Conservation (phyloP, 2,113 vertebrate genomes). For the Sinocyclocheilus rhinocerous region DNA sequence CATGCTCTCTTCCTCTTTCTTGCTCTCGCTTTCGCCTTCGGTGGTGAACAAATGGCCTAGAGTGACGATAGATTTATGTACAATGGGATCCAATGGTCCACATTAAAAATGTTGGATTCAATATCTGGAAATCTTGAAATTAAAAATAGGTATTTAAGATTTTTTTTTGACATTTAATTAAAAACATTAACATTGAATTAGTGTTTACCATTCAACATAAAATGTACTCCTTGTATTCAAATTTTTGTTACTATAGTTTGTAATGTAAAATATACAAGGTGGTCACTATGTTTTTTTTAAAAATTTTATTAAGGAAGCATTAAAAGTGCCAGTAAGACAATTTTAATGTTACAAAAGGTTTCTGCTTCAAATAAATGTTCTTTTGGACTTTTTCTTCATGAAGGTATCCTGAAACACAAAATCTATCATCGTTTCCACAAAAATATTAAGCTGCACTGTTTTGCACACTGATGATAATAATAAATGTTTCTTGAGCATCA, state of each 20-base stretch:
- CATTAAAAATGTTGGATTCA: not conserved
- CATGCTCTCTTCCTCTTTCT: not conserved
- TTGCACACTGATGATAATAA: no score
- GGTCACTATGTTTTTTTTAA: no score
- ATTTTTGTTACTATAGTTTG: not conserved
- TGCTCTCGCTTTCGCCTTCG: not conserved
- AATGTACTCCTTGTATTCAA: no score
- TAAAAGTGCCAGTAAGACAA: no score
- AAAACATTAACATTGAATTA: no score
- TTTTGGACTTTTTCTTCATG: not conserved
- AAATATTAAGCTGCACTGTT: not conserved
- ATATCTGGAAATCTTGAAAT: not conserved
- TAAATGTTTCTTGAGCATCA: no score
- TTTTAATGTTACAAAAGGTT: no score
- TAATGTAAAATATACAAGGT: not conserved
- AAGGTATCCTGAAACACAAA: not conserved
- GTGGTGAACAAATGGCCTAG: slow-evolving; percentile 12
- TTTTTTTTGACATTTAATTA: no score
- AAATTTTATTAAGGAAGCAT: no score
- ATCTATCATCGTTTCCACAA: not conserved
- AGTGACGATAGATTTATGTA: not conserved
- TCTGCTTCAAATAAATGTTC: no score
- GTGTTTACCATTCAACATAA: no score
- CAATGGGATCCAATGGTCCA: not conserved
- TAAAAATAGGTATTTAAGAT: no score